Base-by-base conservation (phyloP, 2,797 vertebrate genomes). In the Calcarius lapponicus region DNA sequence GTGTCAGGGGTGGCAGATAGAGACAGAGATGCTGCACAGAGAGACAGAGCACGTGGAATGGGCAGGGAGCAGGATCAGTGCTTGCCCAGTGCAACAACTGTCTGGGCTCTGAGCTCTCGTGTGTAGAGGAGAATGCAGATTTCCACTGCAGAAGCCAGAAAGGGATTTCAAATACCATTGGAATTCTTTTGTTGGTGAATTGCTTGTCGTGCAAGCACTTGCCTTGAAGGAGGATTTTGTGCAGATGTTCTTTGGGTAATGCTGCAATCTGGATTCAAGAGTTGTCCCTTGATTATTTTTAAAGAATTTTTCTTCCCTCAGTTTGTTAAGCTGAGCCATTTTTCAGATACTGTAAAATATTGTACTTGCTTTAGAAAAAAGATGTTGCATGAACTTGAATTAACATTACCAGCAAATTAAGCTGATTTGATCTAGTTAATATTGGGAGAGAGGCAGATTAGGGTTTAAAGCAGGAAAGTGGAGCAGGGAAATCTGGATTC, bases 201-300 rank as follows among this genome's bases (percentile, higher is more conserved):
- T 89, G 64, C 87, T 92, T 79, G 56, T 85, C 34, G 15, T 75
- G 58, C 66, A 84, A 81, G 92, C 56, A 56, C 69, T 96, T 93
- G 87, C 58, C 73, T 97, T 88, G 86, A 84, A 70, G 61, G 87
- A 92, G 70, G 67, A 84, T 90, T 75, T 88, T 70, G 80, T 86
- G 71, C 61, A 90, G 85, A 79, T 90, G 80, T 88, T 94, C 80
- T 81, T 40, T 47, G 82, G 40, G 36, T 86, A 90, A 81, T 53
- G 48, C 80, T 81, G 66, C 70, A 86, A 17, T 88, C 91, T 82
- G 78, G 69, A 88, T 93, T 92, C 67, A 58, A 76, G 66, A 61
- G 45, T 31, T 71, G 80, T 70, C 60, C n/a, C 50, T 93, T 76
- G 51, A 40, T 94, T 92, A 26, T 72, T 91, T 90, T 58, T 67